Evolutionary conservation across 1,140 invertebrate species (phyloP), one percentile per base, ranked within the genome.

Genomic region (Drosophila grimshawi): DNA sequence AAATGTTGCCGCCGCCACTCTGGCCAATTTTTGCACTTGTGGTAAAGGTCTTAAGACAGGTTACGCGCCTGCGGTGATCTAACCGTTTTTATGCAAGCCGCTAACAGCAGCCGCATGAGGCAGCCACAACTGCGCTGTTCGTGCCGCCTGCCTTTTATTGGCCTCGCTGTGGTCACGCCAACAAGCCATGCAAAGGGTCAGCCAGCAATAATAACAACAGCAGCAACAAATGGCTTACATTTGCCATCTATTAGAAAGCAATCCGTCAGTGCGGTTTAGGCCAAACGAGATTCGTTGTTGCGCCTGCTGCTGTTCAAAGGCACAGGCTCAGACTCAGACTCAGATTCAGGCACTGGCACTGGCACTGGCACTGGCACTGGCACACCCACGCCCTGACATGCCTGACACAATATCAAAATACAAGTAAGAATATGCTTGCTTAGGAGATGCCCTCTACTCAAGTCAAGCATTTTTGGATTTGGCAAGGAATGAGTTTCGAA

Each of bases 11-110:
- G 59, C 51, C 41, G 81, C 64, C 73, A 73, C 69, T 86, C 89
- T 88, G 80, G 85, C 78, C 80, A 88, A 88, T 88, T 88, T 88
- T 85, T 88, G 85, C 86, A 89, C 86, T 90, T 89, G 86, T 81
- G 85, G 86, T 90, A 90, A 89, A 89, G 85, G 85, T 89, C 85
- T 90, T 51, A 76, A 89, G 85, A 90, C 85, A 89, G 85, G 85
- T 89, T 89, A 89, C 86, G 85, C 85, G 85, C 85, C 85, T 89
- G 81, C 66, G 85, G 85, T 78, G 78, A 78, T 89, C 90, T 89
- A 89, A 89, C 85, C 80, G 85, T 89, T 89, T 88, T 78, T 74
- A 79, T 81, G 63, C 78, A 59, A 67, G 67, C 62, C 65, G 57
- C 51, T 46, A 69, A 37, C 56, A 76, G 49, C 60, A 61, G 32